phyloP scores from a whole-genome alignment of 2,888 invertebrate species.

The Habroteleia sp. region DNA sequence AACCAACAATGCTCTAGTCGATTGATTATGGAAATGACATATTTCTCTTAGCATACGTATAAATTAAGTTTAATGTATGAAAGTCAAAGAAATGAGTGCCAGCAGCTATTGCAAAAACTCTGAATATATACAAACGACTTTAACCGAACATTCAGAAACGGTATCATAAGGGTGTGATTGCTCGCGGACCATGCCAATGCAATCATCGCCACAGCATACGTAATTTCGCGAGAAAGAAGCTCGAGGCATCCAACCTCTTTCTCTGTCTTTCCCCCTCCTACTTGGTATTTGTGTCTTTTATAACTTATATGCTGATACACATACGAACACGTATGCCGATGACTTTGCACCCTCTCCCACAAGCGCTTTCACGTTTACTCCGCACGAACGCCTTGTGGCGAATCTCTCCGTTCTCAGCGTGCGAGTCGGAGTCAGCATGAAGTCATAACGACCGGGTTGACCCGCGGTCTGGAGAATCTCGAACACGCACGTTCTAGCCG shows the following conservation, averaged over 20 bases:
- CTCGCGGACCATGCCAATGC: conserved; percentile 19
- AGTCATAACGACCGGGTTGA: conserved; percentile 78
- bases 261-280: conserved; percentile 36
- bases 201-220: conserved; percentile 50
- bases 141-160: conserved; percentile 17
- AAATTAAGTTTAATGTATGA: too few relatives aligned
- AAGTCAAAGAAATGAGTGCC: too few relatives aligned
- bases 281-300: too few relatives aligned
- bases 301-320: conserved; percentile 35
- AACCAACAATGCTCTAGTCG: too few relatives aligned
- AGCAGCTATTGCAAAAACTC: too few relatives aligned
- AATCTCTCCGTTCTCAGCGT: conserved; percentile 69
- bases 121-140: too few relatives aligned
- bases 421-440: conserved; percentile 77
- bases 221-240: conserved; percentile 59
- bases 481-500: conserved; percentile 73
- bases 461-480: conserved; percentile 67
- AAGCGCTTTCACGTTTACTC: conserved; percentile 71
- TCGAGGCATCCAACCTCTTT: conserved; percentile 52
- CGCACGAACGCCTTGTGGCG: conserved; percentile 77
- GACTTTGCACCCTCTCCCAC: conserved; percentile 64
- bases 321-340: conserved; percentile 35
- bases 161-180: conserved; percentile 43
- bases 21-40: too few relatives aligned
- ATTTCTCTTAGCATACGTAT: too few relatives aligned